Percentiles rank a stretch among this genome's conserved stretches.
phyloP scores from a whole-genome alignment of 2,113 vertebrate species.

The Conger conger region DNA sequence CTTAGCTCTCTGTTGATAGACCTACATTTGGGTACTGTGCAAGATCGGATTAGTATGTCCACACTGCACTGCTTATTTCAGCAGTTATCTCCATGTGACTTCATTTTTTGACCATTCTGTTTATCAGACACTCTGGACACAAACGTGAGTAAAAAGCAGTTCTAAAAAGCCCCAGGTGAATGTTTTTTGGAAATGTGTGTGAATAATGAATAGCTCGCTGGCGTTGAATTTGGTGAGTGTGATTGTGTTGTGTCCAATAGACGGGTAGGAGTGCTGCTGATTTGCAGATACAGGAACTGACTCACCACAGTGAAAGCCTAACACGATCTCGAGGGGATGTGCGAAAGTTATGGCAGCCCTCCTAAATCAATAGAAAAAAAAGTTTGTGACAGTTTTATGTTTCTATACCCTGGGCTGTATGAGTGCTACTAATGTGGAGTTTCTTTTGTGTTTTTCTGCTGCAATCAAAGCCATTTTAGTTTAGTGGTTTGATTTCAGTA shows the following conservation, averaged over 20 bases:
- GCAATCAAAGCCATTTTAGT: neutral
- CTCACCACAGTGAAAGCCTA: neutral
- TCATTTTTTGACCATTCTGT: neutral
- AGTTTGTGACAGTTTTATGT: neutral
- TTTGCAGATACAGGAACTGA: constrained; percentile 1
- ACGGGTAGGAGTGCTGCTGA: neutral
- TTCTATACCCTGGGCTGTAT: neutral
- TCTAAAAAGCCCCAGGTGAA: neutral
- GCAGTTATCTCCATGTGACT: neutral
- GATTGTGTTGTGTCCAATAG: neutral
- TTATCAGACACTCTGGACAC: neutral
- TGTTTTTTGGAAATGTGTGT: neutral
- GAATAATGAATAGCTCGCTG: neutral
- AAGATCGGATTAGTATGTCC: neutral
- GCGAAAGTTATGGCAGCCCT: neutral
- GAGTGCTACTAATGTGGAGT: neutral
- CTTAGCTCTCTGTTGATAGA: neutral
- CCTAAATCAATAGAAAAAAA: constrained; percentile 9
- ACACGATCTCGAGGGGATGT: neutral
- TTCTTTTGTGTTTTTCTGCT: neutral
- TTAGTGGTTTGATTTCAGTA: neutral
- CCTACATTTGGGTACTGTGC: neutral
- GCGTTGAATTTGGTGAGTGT: neutral
- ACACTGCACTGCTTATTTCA: neutral
- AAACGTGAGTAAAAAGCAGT: neutral